Evolutionary conservation across 2,797 vertebrate genomes (phyloP).

Genomic region (Silurus lanzhouensis): DNA sequence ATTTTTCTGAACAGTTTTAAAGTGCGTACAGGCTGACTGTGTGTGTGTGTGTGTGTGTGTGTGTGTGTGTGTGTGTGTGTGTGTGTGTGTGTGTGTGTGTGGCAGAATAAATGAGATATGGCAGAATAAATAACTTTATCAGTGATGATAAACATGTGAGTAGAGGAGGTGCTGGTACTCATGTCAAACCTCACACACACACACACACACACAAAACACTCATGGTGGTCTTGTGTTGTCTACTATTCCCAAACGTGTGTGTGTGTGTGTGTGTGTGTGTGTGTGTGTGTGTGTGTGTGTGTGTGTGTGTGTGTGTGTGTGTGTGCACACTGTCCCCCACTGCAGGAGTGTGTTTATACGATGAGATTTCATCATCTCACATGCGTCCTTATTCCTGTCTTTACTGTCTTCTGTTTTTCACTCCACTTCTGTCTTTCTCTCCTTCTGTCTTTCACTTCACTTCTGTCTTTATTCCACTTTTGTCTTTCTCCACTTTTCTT

Average conservation of each 20-base stretch:
- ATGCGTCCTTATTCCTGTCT: not conserved
- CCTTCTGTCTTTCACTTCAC: accelerated
- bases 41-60: too few species aligned
- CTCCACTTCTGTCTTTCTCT: not conserved
- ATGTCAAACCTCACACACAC: not conserved
- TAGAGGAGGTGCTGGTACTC: not conserved
- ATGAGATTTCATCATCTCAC: not conserved
- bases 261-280: not conserved
- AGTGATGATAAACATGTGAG: too few species aligned
- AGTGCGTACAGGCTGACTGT: too few species aligned
- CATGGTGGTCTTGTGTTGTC: not conserved
- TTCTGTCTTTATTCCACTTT: not conserved
- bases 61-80: not conserved
- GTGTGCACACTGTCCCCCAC: not conserved
- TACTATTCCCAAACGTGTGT: not conserved
- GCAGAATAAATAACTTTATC: not conserved
- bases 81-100: not conserved
- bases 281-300: not conserved
- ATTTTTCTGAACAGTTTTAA: too few species aligned
- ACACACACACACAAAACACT: not conserved
- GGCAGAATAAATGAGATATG: too few species aligned
- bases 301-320: not conserved
- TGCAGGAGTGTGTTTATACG: not conserved
- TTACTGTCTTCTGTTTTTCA: not conserved
- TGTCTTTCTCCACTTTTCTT: too few species aligned